phyloP scores from a whole-genome alignment of 2,797 vertebrate genomes.

The Pipistrellus nathusii region DNA sequence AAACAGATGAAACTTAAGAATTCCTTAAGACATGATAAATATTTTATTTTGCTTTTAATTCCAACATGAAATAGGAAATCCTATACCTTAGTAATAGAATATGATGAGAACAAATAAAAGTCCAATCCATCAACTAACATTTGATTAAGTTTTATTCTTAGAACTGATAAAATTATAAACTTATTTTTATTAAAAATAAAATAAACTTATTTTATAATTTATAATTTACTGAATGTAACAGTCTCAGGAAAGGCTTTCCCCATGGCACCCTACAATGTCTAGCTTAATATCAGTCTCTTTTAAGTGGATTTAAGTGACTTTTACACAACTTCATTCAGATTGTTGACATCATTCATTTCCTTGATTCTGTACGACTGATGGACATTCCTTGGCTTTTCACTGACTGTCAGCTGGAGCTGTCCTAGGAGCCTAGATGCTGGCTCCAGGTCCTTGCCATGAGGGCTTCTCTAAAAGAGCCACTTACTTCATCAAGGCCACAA shows the following conservation, averaged over 20 bases:
- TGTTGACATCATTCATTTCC: background rate
- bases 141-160: slow-evolving; percentile 30
- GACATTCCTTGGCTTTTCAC: background rate
- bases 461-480: background rate
- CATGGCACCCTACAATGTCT: background rate
- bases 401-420: background rate
- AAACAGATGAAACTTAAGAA: background rate
- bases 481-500: background rate
- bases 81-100: background rate
- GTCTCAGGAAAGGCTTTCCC: background rate
- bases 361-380: background rate
- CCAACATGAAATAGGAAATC: background rate
- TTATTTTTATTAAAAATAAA: slow-evolving; percentile 36
- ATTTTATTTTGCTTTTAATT: slow-evolving; percentile 25
- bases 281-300: background rate
- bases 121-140: background rate
- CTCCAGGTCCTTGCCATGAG: background rate
- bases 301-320: background rate
- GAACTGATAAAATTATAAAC: background rate
- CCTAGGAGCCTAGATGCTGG: background rate
- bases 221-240: background rate
- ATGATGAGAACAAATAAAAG: background rate
- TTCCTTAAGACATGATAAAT: slow-evolving; percentile 36
- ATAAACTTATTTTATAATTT: slow-evolving; percentile 1
- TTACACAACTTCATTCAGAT: background rate